Base-by-base conservation (phyloP, 2,797 vertebrate species). In the Eospalax fontanierii region DNA sequence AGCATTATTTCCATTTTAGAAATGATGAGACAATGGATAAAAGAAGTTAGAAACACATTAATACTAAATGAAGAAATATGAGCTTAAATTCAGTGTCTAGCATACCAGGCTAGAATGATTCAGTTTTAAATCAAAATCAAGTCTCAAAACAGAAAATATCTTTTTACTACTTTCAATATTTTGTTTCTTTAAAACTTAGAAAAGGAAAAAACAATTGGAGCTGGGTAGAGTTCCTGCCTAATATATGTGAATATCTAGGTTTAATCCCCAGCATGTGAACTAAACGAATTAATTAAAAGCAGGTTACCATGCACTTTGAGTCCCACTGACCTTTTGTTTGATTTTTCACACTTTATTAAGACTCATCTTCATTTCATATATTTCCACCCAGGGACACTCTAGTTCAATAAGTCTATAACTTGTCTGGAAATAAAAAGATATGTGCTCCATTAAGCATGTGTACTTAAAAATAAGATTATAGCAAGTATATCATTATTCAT, bases 161-260 rank as follows among this genome's bases (percentile, higher is more conserved):
- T 88, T 96, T n/a, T 16, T 93, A 95, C 91, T 61, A 87, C 28
- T 70, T 95, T 61, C 54, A 95, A 70, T 24, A 80, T 80, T 86
- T 94, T 91, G 1, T 6, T 76, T 87, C 43, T 66, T 2, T 73
- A 54, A 94, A 90, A 79, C 21, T 94, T 89, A 59, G 35, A 74
- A 35, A 87, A 74, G 70, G 8, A 85, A 94, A 79, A 65, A 82
- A 61, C 50, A 81, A 68, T 12, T 8, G 22, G 12, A 14, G 2
- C 33, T 68, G 19, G 24, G 24, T 7, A 76, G 8, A 54, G n/a
- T 22, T 8, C 12, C 22, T 82, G 24, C 12, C 54, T 82, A 83
- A 66, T 21, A 59, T 30, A 6, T 83, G 6, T 43, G 35, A 83
- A 40, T 16, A 59, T 59, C 68, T 88, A 24, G 73, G 19, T 43